Base-by-base conservation (phyloP, 2,888 invertebrate species). In the Sesia apiformis region DNA sequence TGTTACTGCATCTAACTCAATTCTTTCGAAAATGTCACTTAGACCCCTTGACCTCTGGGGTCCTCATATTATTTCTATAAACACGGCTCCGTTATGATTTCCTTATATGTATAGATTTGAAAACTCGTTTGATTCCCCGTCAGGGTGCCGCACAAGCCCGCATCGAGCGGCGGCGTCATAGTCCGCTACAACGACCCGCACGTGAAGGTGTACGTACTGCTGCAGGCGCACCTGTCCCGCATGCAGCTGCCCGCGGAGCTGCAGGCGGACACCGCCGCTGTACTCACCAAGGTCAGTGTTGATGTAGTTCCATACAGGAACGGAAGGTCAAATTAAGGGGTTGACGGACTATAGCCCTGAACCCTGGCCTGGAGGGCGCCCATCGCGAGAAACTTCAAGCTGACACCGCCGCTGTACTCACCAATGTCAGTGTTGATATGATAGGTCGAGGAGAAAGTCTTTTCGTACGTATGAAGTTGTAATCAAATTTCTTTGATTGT, bases 361-460 rank as follows among this genome's bases (percentile, higher is more conserved):
- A 99, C 99, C 81, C 91, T 99, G 7, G 97, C 98, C 0, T 92
- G 99, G 5, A 93, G 97, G 74, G 98, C 98, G 76, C 88, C 99
- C 49, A 96, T 98, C 0, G 98, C 99, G 0, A 99, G n/a, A n/a
- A 99, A 78, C 84, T 99, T 55, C 98, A 98, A 74, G 97, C 97
- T 1, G 99, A 99, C 75, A 98, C 98, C 0, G 98, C 98, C 69
- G 80, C 93, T 3, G 96, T 99, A 2, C 91, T 99, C 4, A 93
- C 95, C 62, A 96, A 94, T 84, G 92, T 91, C 64, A 5, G 43
- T 43, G n/a, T 7, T 5, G 4, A 43, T 5, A n/a, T n/a, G n/a
- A n/a, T n/a, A n/a, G n/a, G n/a, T n/a, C n/a, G n/a, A n/a, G n/a
- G n/a, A n/a, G n/a, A n/a, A n/a, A n/a, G n/a, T n/a, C n/a, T n/a